Percentiles rank a stretch among this genome's conserved stretches.
Conservation (phyloP, 2,797 vertebrate genomes). For the Clarias fuscus region DNA sequence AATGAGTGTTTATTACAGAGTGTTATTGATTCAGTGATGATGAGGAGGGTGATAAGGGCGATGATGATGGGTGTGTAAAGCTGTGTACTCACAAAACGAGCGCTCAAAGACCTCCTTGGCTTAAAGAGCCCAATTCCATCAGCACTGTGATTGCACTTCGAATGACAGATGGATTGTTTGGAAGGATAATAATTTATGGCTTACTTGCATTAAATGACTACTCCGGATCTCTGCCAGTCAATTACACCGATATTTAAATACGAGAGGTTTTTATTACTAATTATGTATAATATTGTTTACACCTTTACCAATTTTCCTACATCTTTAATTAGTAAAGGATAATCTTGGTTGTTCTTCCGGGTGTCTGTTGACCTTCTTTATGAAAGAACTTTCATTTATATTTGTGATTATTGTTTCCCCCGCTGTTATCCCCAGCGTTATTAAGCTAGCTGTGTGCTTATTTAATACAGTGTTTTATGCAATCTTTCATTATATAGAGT, state of each 20-base stretch:
- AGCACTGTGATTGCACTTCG: conserved; percentile 16
- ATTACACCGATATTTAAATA: not conserved
- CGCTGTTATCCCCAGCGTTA: no score
- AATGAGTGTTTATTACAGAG: conserved; percentile 74
- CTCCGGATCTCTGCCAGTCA: not conserved
- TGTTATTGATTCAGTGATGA: conserved; percentile 72
- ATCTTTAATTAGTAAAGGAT: not conserved
- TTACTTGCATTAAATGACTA: conserved; percentile 15
- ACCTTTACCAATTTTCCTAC: not conserved
- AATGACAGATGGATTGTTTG: conserved; percentile 12
- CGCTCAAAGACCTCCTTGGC: conserved; percentile 27
- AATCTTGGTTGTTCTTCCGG: no score
- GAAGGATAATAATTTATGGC: not conserved
- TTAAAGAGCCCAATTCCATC: conserved; percentile 25
- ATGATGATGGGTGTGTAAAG: conserved; percentile 51
- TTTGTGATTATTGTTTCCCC: no score
- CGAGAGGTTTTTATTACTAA: not conserved
- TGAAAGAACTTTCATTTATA: not conserved
- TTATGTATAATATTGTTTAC: not conserved
- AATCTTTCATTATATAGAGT: not conserved
- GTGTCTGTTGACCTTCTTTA: not conserved
- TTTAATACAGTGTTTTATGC: not conserved
- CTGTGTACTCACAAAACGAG: conserved; percentile 42
- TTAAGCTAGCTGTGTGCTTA: not conserved
- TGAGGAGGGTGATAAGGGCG: conserved; percentile 53